phyloP scores from a whole-genome alignment of 2,888 invertebrate genomes.

The Phasia obesa region DNA sequence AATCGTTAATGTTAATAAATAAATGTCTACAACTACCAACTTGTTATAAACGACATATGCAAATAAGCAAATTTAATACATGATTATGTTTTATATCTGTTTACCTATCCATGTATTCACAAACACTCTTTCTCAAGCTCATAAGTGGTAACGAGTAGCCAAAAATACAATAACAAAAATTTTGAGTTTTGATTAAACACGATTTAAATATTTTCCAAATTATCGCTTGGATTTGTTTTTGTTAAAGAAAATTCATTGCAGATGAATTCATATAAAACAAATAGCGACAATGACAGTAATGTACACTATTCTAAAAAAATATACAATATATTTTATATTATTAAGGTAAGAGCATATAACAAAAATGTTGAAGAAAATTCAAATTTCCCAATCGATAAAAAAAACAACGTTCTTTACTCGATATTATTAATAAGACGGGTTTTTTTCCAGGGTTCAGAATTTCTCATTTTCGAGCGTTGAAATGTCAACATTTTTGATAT shows the following conservation, averaged over 20 bases:
- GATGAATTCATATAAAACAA: not conserved
- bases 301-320: conserved; percentile 4
- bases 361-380: too few relatives aligned
- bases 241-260: conserved; percentile 7
- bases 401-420: too few relatives aligned
- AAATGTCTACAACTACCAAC: conserved; percentile 42
- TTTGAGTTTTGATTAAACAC: conserved; percentile 69
- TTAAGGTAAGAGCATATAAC: too few relatives aligned
- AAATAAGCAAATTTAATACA: conserved; percentile 46
- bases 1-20: conserved; percentile 65
- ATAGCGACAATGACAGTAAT: not conserved
- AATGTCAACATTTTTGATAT: too few relatives aligned
- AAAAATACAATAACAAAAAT: conserved; percentile 36
- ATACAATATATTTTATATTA: not conserved
- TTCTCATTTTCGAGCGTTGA: too few relatives aligned
- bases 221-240: conserved; percentile 39
- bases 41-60: conserved; percentile 36
- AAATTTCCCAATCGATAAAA: too few relatives aligned
- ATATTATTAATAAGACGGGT: too few relatives aligned
- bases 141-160: conserved; percentile 20
- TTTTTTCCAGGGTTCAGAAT: too few relatives aligned
- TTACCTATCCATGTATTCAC: conserved; percentile 38
- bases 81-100: conserved; percentile 47
- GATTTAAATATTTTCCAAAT: conserved; percentile 68
- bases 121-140: conserved; percentile 35